These are phyloP conservation scores for Diabrotica balteata DNA, from an alignment of 2,888 invertebrate species.

Conservation along the genomic window DNA sequence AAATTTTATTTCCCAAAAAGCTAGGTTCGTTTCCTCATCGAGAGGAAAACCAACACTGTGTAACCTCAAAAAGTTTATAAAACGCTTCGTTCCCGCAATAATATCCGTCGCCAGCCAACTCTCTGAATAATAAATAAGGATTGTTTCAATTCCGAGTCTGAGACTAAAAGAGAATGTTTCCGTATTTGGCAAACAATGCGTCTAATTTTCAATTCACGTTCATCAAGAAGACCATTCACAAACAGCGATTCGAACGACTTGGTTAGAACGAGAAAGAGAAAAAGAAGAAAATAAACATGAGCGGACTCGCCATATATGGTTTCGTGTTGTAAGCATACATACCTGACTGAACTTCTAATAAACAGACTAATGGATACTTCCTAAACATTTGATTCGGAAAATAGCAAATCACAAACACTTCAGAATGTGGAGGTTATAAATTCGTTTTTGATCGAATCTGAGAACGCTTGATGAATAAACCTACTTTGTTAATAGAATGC, in stretches of 20 bases:
- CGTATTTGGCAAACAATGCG: constrained; percentile 24
- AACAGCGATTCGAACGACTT: constrained; percentile 20
- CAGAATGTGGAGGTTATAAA: too few species aligned
- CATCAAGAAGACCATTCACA: constrained; percentile 21
- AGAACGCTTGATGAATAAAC: too few species aligned
- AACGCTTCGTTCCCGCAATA: background rate
- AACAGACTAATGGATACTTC: too few species aligned
- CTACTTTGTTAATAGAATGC: too few species aligned
- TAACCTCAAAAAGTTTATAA: constrained; percentile 1
- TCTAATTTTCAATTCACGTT: constrained; percentile 22
- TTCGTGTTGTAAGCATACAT: too few species aligned
- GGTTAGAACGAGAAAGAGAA: constrained; percentile 13
- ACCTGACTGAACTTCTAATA: too few species aligned
- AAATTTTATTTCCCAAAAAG: too few species aligned
- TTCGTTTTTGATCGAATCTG: too few species aligned
- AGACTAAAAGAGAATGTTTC: constrained; percentile 17
- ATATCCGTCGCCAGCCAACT: constrained; percentile 4
- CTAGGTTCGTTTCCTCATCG: too few species aligned
- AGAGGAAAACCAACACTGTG: background rate
- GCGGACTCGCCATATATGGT: constrained; percentile 3
- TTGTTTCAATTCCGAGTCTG: constrained; percentile 22
- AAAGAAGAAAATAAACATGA: constrained; percentile 21
- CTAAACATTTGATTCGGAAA: too few species aligned
- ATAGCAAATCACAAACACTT: too few species aligned
- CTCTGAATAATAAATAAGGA: constrained; percentile 19